These are phyloP conservation scores for Argyrosomus regius DNA, from an alignment of 2,797 vertebrate genomes.

Conservation along the genomic window DNA sequence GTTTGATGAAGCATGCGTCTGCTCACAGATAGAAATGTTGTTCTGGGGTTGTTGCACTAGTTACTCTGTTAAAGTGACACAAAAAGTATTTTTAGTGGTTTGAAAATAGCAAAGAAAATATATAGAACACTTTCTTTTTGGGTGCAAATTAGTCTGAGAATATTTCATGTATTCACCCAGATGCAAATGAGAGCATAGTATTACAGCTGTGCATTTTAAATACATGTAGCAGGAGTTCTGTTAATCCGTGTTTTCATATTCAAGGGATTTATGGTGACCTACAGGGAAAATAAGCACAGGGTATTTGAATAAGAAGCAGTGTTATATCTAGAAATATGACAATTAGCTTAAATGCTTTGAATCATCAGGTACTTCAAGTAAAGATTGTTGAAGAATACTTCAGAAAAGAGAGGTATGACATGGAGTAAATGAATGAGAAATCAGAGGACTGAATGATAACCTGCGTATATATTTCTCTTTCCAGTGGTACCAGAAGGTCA, in stretches of 20 bases:
- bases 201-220: constrained; percentile 17
- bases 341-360: constrained; percentile 39
- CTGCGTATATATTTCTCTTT: neutral
- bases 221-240: neutral
- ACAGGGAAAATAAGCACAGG: constrained; percentile 1
- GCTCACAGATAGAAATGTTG: constrained; percentile 51
- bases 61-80: constrained; percentile 43
- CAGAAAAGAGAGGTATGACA: constrained; percentile 17
- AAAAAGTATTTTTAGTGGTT: constrained; percentile 32
- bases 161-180: neutral
- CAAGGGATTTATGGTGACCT: constrained; percentile 24
- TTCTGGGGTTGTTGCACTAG: constrained; percentile 34
- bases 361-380: constrained; percentile 39
- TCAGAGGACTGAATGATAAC: constrained; percentile 19
- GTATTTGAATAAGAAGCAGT: constrained; percentile 21
- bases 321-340: constrained; percentile 25
- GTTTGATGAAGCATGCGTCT: constrained; percentile 69
- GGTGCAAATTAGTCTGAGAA: neutral
- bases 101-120: constrained; percentile 1
- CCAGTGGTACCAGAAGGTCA: neutral
- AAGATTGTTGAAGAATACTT: constrained; percentile 40
- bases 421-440: constrained; percentile 15
- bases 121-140: neutral
- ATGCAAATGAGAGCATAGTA: constrained; percentile 16
- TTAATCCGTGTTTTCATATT: constrained; percentile 8